Base-by-base conservation (phyloP, 2,113 vertebrate species). In the Passer domesticus region DNA sequence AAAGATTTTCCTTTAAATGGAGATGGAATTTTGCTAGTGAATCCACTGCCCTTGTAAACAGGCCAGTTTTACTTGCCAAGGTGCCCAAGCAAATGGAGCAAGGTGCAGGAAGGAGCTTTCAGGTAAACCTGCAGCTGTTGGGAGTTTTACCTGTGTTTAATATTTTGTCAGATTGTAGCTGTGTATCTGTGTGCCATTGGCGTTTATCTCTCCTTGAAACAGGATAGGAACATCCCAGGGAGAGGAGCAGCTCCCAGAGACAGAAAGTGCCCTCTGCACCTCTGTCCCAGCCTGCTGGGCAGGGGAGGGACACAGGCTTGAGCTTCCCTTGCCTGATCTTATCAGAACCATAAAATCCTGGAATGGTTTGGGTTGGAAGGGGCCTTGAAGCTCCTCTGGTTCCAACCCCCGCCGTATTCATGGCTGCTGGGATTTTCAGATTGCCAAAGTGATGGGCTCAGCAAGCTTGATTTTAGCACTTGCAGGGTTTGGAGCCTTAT, bases 221-320 rank as follows among this genome's bases (percentile, higher is more conserved):
- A 53, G 50, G 37, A 30, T 15, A 5, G 0, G 23, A 50, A 24
- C 0, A 0, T 50, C 20, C 24, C 46, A 37, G 62, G 47, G 67
- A 53, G 18, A 3, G 0, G 37, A 10, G 2, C 21, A 46, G 22
- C 50, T 86, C 41, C 53, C 73, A 60, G 55, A 46, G 28, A 27
- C 55, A 67, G 4, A 14, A 70, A 11, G 33, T n/a, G 31, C 37
- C 41, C 60, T 79, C 74, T 73, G 72, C 28, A 7, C 27, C 59
- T 62, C 63, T 3, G 0, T 49, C 37, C 46, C 43, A 11, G 39
- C 3, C 27, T 49, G 25, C 44, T 59, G 44, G 13, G 46, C 59
- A 25, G 76, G 63, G 41, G 11, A 58, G 31, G n/a, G 23, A 39
- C 20, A n/a, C 31, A 33, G 25, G 41, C 55, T 44, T 11, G 17